These are phyloP conservation scores for Ahaetulla prasina DNA, from an alignment of 2,113 vertebrate species.

Conservation along the genomic window DNA sequence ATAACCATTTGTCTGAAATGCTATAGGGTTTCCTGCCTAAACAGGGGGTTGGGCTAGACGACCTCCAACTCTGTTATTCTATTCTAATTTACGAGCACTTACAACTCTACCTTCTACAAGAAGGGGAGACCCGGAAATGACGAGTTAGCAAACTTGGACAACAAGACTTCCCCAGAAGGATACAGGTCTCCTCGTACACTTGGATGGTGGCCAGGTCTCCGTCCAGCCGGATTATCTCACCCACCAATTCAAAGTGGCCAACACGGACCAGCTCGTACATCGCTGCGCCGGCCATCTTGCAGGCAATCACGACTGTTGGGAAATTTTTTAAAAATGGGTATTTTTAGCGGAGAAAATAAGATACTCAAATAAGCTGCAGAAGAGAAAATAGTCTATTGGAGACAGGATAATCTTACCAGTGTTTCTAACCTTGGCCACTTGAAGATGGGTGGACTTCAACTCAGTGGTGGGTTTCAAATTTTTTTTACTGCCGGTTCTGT, in stretches of 20 bases:
- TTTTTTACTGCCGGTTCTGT: no score
- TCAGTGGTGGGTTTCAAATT: no score
- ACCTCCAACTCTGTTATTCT: no score
- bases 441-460: no score
- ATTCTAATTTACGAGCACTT: no score
- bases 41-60: no score
- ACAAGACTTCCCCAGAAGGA: slow-evolving; percentile 19
- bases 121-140: fast-evolving
- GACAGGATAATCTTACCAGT: not conserved
- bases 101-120: not conserved
- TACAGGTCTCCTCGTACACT: slow-evolving; percentile 64
- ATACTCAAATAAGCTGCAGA: not conserved
- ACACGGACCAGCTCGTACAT: slow-evolving; percentile 62
- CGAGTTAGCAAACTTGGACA: fast-evolving
- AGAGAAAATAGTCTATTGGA: not conserved
- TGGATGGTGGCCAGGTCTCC: slow-evolving; percentile 58
- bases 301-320: slow-evolving; percentile 48
- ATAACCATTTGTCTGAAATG: no score
- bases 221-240: slow-evolving; percentile 61
- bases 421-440: no score
- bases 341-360: not conserved
- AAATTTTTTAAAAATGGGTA: not conserved
- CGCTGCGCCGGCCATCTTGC: slow-evolving; percentile 43
- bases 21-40: no score
- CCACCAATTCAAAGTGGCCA: slow-evolving; percentile 54